phyloP scores from a whole-genome alignment of 2,113 vertebrate genomes.

The Cyprinus carpio region DNA sequence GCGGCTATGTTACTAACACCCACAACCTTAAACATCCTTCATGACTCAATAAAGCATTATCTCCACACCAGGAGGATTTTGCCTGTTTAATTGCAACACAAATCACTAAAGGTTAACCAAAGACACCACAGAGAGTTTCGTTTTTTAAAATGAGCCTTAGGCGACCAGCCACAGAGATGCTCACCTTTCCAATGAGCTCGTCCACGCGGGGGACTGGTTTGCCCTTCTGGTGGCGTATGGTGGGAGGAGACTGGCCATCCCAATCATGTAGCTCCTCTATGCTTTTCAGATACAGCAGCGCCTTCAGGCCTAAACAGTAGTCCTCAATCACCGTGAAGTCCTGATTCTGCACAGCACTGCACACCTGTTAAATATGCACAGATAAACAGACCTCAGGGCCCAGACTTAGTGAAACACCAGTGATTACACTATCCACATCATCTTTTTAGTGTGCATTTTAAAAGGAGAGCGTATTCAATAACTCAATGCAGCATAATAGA shows the following conservation, averaged over 20 bases:
- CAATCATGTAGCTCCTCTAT: conserved; percentile 83
- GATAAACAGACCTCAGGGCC: conserved; percentile 22
- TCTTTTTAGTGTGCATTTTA: not conserved
- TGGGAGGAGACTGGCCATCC: conserved; percentile 89
- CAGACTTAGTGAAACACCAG: not conserved
- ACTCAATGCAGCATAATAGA: not conserved
- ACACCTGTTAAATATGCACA: conserved; percentile 70
- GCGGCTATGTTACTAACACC: conserved; percentile 20
- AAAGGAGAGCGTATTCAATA: conserved; percentile 11
- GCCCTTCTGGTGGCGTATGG: conserved; percentile 84
- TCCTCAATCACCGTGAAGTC: conserved; percentile 85
- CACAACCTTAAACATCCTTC: conserved; percentile 34
- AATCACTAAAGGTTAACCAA: conserved; percentile 31
- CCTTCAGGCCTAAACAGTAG: conserved; percentile 83
- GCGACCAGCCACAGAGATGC: not conserved
- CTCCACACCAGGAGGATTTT: conserved; percentile 4
- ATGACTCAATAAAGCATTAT: conserved; percentile 37
- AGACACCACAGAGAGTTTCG: conserved; percentile 16
- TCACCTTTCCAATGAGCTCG: conserved; percentile 84
- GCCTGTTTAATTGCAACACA: conserved; percentile 22
- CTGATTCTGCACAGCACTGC: conserved; percentile 86
- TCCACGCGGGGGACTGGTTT: conserved; percentile 80
- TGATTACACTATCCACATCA: not conserved
- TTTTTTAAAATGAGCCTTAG: conserved; percentile 1
- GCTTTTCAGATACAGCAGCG: conserved; percentile 88